phyloP scores from a whole-genome alignment of 2,888 invertebrate species.

The Ypsolopha sequella region DNA sequence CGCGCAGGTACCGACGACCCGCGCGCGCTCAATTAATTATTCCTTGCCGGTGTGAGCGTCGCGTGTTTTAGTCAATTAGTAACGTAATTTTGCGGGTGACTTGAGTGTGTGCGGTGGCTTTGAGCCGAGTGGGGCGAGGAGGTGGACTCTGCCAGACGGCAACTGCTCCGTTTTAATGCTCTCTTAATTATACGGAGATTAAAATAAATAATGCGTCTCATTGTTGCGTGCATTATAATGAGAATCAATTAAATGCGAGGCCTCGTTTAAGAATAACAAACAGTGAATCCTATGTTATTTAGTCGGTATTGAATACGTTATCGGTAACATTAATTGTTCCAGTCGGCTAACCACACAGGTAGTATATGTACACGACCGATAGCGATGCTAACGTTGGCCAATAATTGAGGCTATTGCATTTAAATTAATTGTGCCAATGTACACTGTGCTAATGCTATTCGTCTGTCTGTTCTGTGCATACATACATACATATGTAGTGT shows the following conservation, averaged over 20 bases:
- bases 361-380: constrained; percentile 15
- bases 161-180: constrained; percentile 37
- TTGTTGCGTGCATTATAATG: neutral
- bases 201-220: constrained; percentile 17
- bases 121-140: constrained; percentile 20
- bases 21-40: constrained; percentile 66
- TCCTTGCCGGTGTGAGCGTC: constrained; percentile 68
- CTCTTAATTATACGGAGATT: constrained; percentile 22
- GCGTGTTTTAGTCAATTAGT: constrained; percentile 72
- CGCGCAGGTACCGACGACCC: constrained; percentile 58
- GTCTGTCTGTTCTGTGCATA: constrained; percentile 21
- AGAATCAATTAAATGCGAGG: neutral
- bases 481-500: constrained; percentile 27
- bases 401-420: constrained; percentile 61
- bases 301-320: neutral
- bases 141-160: constrained; percentile 13
- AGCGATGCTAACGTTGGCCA: constrained; percentile 35
- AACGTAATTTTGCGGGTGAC: constrained; percentile 70
- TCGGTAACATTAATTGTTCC: constrained; percentile 2
- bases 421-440: constrained; percentile 58
- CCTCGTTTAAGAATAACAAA: neutral
- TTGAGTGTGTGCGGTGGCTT: constrained; percentile 58
- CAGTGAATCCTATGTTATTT: neutral
- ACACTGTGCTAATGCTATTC: constrained; percentile 41
- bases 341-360: constrained; percentile 8